Evolutionary conservation across 2,113 vertebrate species (phyloP), one percentile per base, ranked within the genome.

Genomic region (Istiophorus platypterus): DNA sequence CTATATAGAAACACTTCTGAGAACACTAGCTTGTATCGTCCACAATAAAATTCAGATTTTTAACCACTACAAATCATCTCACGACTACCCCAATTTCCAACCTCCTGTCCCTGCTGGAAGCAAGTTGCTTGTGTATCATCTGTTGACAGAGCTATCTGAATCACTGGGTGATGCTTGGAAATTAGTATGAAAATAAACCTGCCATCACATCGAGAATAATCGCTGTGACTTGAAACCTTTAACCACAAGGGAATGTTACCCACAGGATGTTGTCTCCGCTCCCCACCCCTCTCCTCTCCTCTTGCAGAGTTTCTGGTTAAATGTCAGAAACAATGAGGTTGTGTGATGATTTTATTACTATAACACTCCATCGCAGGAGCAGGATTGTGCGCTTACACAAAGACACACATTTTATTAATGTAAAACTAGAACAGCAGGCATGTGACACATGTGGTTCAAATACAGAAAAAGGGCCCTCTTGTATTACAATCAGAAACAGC

Each of bases 311-410:
- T 74, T 89, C 54, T 84, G 76, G 78, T 88, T 85, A 84, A 86
- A 92, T 84, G 88, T 90, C 85, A 86, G 72, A 91, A 91, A 91
- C 89, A 82, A 85, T 88, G 83, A 84, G 78, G 76, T 70, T 84
- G 82, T 89, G 81, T 90, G 88, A 93, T 91, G 91, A 91, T 91
- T 90, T 91, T 86, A 91, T 89, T 86, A 89, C 83, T 77, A 18
- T 75, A 91, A 89, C 83, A 85, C 81, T 89, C 70, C 62, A n/a
- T 76, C 81, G 84, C 73, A 80, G 84, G 69, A 75, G 70, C 72
- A 29, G 70, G 63, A 49, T 59, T 58, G 65, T 49, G 61, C 51
- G 12, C 86, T 80, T 78, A 52, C 63, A 78, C 81, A 74, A 72
- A 64, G 64, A 71, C 82, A 67, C 72, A 62, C 51, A 31, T 81